Evolutionary conservation across 2,113 vertebrate genomes (phyloP), one percentile per base, ranked within the genome.

Genomic region (Oreochromis aureus): DNA sequence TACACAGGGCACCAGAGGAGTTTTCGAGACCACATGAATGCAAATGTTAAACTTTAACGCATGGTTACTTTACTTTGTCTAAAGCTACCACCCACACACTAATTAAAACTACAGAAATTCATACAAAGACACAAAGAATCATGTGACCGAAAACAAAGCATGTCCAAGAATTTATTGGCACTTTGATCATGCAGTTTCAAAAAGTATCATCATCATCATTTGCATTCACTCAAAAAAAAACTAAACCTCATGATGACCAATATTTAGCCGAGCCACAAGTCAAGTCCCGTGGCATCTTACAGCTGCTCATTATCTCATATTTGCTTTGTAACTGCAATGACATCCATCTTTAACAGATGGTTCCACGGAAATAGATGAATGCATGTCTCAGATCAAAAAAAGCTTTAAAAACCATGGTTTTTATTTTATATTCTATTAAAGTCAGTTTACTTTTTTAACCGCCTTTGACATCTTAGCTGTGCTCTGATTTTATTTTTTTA

Each of bases 11-110:
- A 54, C 22, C 55, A 41, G 16, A 90, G 81, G 88, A 91, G 61
- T 86, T 87, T 51, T 86, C 6, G 12, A 89, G 55, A 82, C 51
- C 89, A 90, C 91, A 88, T 91, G 86, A 86, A 92, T 92, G 89
- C 92, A 93, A 94, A 94, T 93, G 76, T 79, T 53, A 86, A 89
- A 87, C 86, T 91, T 86, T 91, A 94, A 93, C 80, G 89, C 93
- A 85, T 95, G 93, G 76, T 79, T 92, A 90, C 88, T 86, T 91
- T 58, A 80, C 82, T 84, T 89, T 85, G 81, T 86, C 16, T 82
- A 84, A 81, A 86, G 84, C 92, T 86, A 84, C 91, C 89, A 87
- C 89, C 89, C 81, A 91, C 90, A 90, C 89, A 89, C 73, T 55
- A 83, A 91, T 87, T 91, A 58, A 93, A 85, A 92, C 85, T 81